phyloP scores from a whole-genome alignment of 2,797 vertebrate species.

The Crypturellus tataupa region DNA sequence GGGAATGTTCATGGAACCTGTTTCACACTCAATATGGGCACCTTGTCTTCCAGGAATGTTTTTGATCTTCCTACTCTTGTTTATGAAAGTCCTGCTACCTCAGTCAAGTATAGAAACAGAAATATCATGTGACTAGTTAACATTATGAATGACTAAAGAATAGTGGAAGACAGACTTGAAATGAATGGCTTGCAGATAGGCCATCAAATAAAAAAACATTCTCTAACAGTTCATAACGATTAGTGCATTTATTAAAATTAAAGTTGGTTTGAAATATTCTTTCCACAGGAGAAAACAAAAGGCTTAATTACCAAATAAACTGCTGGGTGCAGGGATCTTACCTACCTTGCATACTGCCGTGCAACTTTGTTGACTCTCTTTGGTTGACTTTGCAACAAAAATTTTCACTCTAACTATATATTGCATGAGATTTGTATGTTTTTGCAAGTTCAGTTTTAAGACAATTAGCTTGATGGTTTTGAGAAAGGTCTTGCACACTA shows the following conservation, averaged over 20 bases:
- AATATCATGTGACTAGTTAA: background rate
- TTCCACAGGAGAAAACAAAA: background rate
- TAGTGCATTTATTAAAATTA: background rate
- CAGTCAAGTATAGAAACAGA: background rate
- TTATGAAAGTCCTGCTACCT: background rate
- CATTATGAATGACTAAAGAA: background rate
- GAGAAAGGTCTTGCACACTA: background rate
- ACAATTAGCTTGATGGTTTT: background rate
- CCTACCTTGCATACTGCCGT: background rate
- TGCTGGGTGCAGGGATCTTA: background rate
- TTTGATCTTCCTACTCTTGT: background rate
- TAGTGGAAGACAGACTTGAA: background rate
- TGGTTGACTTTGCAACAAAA: background rate
- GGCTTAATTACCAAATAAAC: background rate
- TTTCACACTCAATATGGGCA: rapidly evolving
- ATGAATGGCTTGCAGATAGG: rapidly evolving
- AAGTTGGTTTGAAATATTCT: background rate
- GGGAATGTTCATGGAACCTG: rapidly evolving
- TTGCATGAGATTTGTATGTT: background rate
- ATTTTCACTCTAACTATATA: background rate
- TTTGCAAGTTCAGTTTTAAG: background rate
- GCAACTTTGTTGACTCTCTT: too few relatives aligned
- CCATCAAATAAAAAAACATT: background rate
- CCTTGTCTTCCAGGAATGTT: background rate
- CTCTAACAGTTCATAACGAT: background rate